A percentile compares a stretch with the other conserved stretches of the same genome.
Evolutionary conservation across 1,140 invertebrate species (phyloP).

Genomic region (Helicoverpa zea): DNA sequence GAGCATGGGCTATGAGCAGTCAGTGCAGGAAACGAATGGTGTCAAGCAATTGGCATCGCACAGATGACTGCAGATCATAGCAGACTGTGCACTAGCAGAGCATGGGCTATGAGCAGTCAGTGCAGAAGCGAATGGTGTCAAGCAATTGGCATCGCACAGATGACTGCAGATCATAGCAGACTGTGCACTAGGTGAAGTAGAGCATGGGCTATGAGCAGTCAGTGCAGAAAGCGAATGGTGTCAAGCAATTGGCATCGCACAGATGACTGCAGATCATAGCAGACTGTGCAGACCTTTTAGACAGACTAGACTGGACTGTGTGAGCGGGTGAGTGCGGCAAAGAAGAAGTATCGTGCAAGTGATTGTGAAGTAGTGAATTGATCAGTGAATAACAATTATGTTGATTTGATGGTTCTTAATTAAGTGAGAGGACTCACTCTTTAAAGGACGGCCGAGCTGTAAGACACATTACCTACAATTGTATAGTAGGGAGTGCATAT

Average conservation of each 20-base stretch:
- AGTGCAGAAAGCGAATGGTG: slow-evolving; percentile 15
- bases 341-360: background rate
- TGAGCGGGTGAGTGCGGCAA: background rate
- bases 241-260: slow-evolving; percentile 12
- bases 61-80: slow-evolving; percentile 18
- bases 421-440: slow-evolving; percentile 23
- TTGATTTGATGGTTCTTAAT: background rate
- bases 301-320: background rate
- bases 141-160: slow-evolving; percentile 13
- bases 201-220: slow-evolving; percentile 6
- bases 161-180: slow-evolving; percentile 12
- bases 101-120: slow-evolving; percentile 7
- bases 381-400: background rate
- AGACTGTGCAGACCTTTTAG: slow-evolving; percentile 1
- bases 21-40: slow-evolving; percentile 9
- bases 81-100: slow-evolving; percentile 5
- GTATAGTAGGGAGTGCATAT: background rate
- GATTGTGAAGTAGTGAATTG: background rate
- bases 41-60: background rate
- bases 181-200: background rate
- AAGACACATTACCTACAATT: background rate
- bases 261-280: slow-evolving; percentile 9
- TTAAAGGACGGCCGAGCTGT: slow-evolving; percentile 13
- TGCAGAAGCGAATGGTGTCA: slow-evolving; percentile 10
- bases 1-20: slow-evolving; percentile 19